These are phyloP conservation scores for Chloroclystis v-ata DNA, from an alignment of 2,888 invertebrate species.

Conservation along the genomic window DNA sequence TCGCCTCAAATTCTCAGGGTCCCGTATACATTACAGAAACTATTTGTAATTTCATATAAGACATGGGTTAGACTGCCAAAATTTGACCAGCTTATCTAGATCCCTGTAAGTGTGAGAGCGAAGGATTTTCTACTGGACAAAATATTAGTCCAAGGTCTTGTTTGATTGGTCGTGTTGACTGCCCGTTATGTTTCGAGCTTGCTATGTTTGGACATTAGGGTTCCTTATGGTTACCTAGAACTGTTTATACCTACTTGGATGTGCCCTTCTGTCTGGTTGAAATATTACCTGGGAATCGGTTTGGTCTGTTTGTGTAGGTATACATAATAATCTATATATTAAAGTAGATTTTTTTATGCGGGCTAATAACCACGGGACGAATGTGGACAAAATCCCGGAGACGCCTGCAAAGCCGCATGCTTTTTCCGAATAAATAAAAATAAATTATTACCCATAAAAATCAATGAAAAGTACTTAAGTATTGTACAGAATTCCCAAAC, in stretches of 20 bases:
- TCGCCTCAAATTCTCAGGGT: not conserved
- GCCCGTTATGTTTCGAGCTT: constrained; percentile 10
- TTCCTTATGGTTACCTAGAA: not conserved
- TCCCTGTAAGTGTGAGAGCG: constrained; percentile 9
- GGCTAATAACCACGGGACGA: no score
- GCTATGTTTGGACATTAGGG: constrained; percentile 19
- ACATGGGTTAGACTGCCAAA: constrained; percentile 29
- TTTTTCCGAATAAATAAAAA: no score
- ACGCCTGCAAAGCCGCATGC: no score
- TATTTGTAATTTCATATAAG: constrained; percentile 34
- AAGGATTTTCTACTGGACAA: not conserved
- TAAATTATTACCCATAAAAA: not conserved
- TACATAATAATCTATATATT: no score
- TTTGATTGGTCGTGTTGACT: constrained; percentile 15
- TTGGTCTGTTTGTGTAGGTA: no score
- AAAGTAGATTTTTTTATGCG: no score
- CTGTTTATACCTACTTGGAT: not conserved
- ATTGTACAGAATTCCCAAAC: no score
- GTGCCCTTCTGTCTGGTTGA: not conserved
- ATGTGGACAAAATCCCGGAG: no score
- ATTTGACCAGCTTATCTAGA: constrained; percentile 29
- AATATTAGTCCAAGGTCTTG: constrained; percentile 28
- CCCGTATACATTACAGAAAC: constrained; percentile 24
- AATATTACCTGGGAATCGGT: not conserved
- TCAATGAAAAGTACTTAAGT: no score